phyloP scores from a whole-genome alignment of 2,888 invertebrate species.

The Thumatha senex region DNA sequence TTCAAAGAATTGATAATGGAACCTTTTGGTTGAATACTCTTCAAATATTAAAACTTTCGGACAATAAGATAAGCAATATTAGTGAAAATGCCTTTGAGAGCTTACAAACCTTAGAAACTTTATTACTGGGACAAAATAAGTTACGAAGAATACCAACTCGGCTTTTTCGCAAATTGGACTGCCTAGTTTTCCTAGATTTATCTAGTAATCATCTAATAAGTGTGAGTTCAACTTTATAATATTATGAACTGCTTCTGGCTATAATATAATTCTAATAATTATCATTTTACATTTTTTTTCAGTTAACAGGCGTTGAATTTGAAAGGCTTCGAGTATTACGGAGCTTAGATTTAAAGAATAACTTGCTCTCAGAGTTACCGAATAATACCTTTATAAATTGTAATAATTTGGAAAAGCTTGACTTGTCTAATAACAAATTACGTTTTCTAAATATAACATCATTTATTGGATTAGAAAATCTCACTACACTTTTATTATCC shows the following conservation, averaged over 20 bases:
- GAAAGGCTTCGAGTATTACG: conserved; percentile 78
- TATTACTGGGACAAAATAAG: conserved; percentile 82
- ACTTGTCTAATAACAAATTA: conserved; percentile 87
- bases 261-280: neutral
- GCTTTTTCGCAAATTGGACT: conserved; percentile 75
- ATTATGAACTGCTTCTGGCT: neutral
- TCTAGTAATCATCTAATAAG: conserved; percentile 80
- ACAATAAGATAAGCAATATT: conserved; percentile 86
- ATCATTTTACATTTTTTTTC: conserved; percentile 38
- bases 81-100: conserved; percentile 82
- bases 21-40: conserved; percentile 84
- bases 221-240: conserved; percentile 51
- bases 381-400: conserved; percentile 84
- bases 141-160: conserved; percentile 71
- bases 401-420: conserved; percentile 85
- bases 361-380: conserved; percentile 81
- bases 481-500: conserved; percentile 87
- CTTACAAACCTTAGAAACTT: conserved; percentile 76
- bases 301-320: conserved; percentile 84
- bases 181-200: conserved; percentile 79
- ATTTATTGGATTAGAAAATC: conserved; percentile 85
- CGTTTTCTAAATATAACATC: conserved; percentile 84
- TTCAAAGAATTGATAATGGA: conserved; percentile 83
- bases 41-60: conserved; percentile 86
- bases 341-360: conserved; percentile 88